These are phyloP conservation scores for Hypomecis punctinalis DNA, from an alignment of 2,888 invertebrate species.

Conservation along the genomic window DNA sequence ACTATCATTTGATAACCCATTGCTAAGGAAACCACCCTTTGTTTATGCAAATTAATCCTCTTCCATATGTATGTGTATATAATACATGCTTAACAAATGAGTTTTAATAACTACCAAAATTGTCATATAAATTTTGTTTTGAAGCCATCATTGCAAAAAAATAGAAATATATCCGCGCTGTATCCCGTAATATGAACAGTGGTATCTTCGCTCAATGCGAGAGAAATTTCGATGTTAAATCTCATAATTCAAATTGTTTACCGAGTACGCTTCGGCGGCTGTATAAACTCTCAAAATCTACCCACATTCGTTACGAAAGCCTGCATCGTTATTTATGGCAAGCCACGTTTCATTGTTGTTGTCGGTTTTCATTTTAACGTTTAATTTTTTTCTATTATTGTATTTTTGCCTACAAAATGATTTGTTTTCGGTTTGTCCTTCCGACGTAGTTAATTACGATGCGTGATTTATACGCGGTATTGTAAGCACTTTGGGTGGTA, in stretches of 20 bases:
- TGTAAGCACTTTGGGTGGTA: slow-evolving; percentile 21
- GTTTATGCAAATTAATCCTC: no score
- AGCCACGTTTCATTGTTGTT: slow-evolving; percentile 81
- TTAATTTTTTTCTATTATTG: slow-evolving; percentile 73
- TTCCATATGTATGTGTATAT: no score
- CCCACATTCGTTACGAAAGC: slow-evolving; percentile 81
- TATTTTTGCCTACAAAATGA: slow-evolving; percentile 71
- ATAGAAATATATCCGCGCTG: slow-evolving; percentile 39
- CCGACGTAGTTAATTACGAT: slow-evolving; percentile 66
- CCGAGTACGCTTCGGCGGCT: slow-evolving; percentile 69
- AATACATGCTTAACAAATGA: no score
- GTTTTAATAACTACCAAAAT: no score
- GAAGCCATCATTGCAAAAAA: no score
- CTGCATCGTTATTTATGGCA: slow-evolving; percentile 81
- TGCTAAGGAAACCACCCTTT: no score
- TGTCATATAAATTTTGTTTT: no score
- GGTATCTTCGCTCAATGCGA: slow-evolving; percentile 73
- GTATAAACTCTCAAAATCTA: slow-evolving; percentile 80
- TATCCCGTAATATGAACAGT: slow-evolving; percentile 60
- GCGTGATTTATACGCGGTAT: slow-evolving; percentile 59
- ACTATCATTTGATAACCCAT: no score
- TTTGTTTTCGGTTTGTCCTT: slow-evolving; percentile 71
- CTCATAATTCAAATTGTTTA: slow-evolving; percentile 82
- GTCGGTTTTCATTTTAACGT: slow-evolving; percentile 78
- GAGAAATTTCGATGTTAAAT: slow-evolving; percentile 76